Conservation (phyloP, 1,140 invertebrate genomes). For the Drosophila yakuba region DNA sequence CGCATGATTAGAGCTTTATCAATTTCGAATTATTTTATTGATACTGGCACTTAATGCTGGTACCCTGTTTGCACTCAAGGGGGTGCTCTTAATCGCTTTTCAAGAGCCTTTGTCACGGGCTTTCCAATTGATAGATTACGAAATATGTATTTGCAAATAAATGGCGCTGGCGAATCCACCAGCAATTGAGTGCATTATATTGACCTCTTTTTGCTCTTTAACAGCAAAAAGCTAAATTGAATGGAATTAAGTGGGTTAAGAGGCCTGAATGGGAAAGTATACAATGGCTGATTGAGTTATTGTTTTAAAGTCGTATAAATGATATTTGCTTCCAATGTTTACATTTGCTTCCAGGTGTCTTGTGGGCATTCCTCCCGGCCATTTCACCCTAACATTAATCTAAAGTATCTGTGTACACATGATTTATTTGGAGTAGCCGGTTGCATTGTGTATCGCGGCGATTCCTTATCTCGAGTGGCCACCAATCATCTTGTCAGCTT, state of each 20-base stretch:
- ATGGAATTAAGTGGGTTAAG: conserved; percentile 30
- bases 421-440: conserved; percentile 30
- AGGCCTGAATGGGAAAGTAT: conserved; percentile 1
- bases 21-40: conserved; percentile 51
- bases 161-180: conserved; percentile 20
- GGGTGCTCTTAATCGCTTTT: conserved; percentile 1
- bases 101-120: conserved; percentile 2
- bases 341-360: conserved; percentile 25
- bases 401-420: conserved; percentile 30
- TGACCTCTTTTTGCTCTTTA: conserved; percentile 16
- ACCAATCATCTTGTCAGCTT: conserved; percentile 30
- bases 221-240: conserved; percentile 26
- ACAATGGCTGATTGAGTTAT: conserved; percentile 36
- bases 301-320: conserved; percentile 9
- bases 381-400: conserved; percentile 20
- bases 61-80: conserved; percentile 14
- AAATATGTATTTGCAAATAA: neutral
- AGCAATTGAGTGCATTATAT: conserved; percentile 14
- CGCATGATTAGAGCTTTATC: conserved; percentile 65
- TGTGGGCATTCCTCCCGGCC: conserved; percentile 10
- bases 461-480: conserved; percentile 30
- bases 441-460: conserved; percentile 36
- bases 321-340: conserved; percentile 10
- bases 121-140: conserved; percentile 12
- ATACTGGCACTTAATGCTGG: conserved; percentile 43